Evolutionary conservation across 2,113 vertebrate genomes (phyloP).

Genomic region (Spermophilus dauricus): DNA sequence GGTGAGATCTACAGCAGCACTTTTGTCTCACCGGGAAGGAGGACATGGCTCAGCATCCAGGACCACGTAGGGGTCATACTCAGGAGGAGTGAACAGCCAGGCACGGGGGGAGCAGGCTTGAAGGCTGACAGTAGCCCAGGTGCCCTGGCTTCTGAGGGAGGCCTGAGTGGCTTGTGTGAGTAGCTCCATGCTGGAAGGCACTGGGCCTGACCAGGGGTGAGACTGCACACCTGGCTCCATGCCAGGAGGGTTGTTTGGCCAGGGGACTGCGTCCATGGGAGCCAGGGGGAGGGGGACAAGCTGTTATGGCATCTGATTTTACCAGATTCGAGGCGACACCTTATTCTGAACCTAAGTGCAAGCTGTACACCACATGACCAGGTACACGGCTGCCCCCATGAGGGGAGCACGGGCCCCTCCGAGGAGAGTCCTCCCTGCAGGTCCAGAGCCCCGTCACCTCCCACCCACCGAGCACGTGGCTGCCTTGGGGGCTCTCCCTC

Average conservation of each 20-base stretch:
- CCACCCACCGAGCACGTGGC: not conserved
- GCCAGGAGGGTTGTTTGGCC: not conserved
- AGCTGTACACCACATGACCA: no score
- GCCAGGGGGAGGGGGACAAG: no score
- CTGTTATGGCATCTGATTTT: not conserved
- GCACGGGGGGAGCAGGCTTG: accelerated
- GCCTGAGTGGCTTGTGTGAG: not conserved
- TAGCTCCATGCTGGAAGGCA: no score
- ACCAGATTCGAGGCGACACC: no score
- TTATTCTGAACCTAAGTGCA: not conserved
- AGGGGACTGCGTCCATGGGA: no score
- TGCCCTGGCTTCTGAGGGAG: not conserved
- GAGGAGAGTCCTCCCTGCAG: accelerated
- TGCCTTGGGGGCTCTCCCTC: not conserved
- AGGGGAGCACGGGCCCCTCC: accelerated
- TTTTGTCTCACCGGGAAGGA: not conserved
- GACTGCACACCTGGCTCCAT: not conserved
- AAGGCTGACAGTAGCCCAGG: accelerated
- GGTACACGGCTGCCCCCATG: no score
- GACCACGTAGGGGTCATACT: accelerated
- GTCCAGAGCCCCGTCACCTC: no score
- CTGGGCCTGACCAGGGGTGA: accelerated
- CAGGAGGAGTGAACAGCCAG: no score
- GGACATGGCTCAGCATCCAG: accelerated
- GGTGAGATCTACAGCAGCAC: no score